Evolutionary conservation across 2,113 vertebrate genomes (phyloP), one percentile per base, ranked within the genome.

Genomic region (Porphyrio hochstetteri): DNA sequence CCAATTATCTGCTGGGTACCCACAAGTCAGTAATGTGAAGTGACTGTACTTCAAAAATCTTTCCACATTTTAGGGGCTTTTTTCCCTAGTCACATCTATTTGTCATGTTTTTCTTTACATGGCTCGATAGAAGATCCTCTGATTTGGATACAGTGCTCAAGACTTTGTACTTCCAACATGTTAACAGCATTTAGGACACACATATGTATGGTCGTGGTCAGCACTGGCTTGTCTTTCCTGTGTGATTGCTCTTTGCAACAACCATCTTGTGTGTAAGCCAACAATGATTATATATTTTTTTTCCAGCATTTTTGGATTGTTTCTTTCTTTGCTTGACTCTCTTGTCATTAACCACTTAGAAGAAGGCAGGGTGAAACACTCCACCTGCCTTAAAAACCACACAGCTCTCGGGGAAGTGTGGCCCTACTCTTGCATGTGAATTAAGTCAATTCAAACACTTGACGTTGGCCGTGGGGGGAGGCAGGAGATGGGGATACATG

Each of bases 391-490:
- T 80, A 40, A 76, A 69, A 85, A 38, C 35, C 2, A 0, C 53
- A 44, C 27, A 52, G 23, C 19, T 60, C 69, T 59, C 1, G 0
- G 23, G 29, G 31, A 21, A 46, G 10, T 3, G 1, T 29, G 21
- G 11, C 71, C 61, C 42, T 42, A 16, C 16, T 68, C 33, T 27
- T 8, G 10, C 44, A 16, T 2, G 44, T 72, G 52, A 70, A 89
- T 63, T 84, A 71, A 52, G n/a, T 9, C 33, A 77, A 35, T 42
- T 38, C 44, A 72, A 63, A 44, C 8, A n/a, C 55, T 50, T 70
- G 42, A 46, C 2, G 2, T 27, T 33, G n/a, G 10, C 31, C 5
- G 0, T 53, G 11, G 8, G 4, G 15, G 17, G 38, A 85, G 33
- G 14, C 18, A 61, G 57, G 31, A 81, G 55, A 42, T 16, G 7